Evolutionary conservation across 1,140 invertebrate genomes (phyloP).

Genomic region (Heliothis subflexa): DNA sequence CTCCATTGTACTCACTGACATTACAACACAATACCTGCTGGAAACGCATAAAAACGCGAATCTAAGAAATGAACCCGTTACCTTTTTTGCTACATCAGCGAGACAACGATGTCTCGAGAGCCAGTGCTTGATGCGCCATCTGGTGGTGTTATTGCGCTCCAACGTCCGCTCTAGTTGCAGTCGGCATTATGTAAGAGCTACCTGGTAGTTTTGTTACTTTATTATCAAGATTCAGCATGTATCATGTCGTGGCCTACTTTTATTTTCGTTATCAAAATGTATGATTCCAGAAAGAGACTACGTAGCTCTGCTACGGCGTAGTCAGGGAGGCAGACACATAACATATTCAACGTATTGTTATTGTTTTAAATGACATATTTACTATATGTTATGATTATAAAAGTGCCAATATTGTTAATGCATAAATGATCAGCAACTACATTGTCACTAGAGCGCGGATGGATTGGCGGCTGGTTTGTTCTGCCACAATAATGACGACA

Average conservation of each 20-base stretch:
- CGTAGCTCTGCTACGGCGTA: background rate
- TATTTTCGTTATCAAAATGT: constrained; percentile 22
- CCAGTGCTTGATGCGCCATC: constrained; percentile 58
- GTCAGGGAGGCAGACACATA: background rate
- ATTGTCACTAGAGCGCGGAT: constrained; percentile 66
- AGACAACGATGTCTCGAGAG: constrained; percentile 6
- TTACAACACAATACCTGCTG: constrained; percentile 51
- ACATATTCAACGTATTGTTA: background rate
- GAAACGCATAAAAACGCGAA: constrained; percentile 47
- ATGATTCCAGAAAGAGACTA: constrained; percentile 10
- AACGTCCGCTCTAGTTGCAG: constrained; percentile 37
- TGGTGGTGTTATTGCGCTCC: constrained; percentile 40
- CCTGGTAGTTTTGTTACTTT: constrained; percentile 14
- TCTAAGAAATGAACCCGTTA: constrained; percentile 44
- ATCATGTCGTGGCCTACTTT: constrained; percentile 40
- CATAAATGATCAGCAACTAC: background rate
- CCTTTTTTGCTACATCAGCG: constrained; percentile 42
- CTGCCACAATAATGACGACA: constrained; percentile 76
- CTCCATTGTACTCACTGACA: constrained; percentile 57
- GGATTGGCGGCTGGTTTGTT: constrained; percentile 70
- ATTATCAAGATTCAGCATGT: constrained; percentile 22
- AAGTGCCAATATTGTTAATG: background rate
- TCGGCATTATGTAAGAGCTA: constrained; percentile 31
- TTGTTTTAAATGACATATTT: background rate
- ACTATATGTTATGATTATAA: background rate